These are phyloP conservation scores for Neolamprologus devosi DNA, from an alignment of 2,113 vertebrate species.

Conservation along the genomic window DNA sequence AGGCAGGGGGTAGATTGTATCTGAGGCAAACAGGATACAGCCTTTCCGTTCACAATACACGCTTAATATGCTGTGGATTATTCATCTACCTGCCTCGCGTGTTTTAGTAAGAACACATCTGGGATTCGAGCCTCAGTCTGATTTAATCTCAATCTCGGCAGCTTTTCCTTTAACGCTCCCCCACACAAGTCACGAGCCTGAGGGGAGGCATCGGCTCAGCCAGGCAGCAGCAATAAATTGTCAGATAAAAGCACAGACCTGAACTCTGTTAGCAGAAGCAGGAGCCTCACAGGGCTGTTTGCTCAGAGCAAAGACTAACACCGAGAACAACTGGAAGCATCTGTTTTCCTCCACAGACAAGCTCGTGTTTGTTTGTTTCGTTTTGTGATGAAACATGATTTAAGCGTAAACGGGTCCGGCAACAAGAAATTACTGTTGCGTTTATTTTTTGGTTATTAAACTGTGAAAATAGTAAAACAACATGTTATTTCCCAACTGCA, in stretches of 20 bases:
- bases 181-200: conserved; percentile 6
- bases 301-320: conserved; percentile 30
- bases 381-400: neutral
- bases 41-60: neutral
- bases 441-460: neutral
- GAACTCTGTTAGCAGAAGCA: conserved; percentile 36
- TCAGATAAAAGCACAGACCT: conserved; percentile 36
- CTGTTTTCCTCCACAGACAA: neutral
- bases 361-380: neutral
- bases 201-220: conserved; percentile 16
- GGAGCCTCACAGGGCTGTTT: conserved; percentile 2
- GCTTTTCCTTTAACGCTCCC: neutral
- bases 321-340: neutral
- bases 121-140: neutral
- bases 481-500: neutral
- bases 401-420: fast-evolving
- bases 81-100: neutral
- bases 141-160: neutral
- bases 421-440: neutral
- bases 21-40: neutral
- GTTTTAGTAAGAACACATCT: neutral
- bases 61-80: neutral
- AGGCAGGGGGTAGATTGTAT: neutral
- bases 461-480: neutral
- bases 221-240: conserved; percentile 46